Percentiles rank a stretch among this genome's conserved stretches.
These are phyloP conservation scores for Cromileptes altivelis DNA, from an alignment of 2,113 vertebrate genomes.

Conservation along the genomic window DNA sequence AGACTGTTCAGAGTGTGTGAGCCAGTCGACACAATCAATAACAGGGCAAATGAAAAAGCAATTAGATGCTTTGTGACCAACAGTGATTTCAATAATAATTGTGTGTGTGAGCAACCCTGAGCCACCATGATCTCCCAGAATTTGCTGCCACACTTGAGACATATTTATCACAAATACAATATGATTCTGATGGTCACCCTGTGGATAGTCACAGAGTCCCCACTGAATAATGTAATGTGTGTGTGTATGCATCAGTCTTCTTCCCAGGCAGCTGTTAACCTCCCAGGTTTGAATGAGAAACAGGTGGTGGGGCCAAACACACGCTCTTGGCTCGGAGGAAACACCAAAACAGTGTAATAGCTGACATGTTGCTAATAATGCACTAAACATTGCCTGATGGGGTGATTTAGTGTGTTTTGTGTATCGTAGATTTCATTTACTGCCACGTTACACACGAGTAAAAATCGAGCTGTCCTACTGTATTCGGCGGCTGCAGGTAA, in stretches of 20 bases:
- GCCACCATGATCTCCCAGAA: not conserved
- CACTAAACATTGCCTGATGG: constrained; percentile 39
- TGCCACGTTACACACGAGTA: constrained; percentile 18
- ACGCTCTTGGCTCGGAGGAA: constrained; percentile 38
- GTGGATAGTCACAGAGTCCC: constrained; percentile 27
- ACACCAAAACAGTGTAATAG: constrained; percentile 49
- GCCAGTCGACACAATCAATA: constrained; percentile 49
- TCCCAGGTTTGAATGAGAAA: constrained; percentile 76
- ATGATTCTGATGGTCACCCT: constrained; percentile 19
- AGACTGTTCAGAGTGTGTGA: not conserved
- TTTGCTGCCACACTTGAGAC: constrained; percentile 46
- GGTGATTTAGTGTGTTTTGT: constrained; percentile 28
- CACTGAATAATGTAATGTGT: constrained; percentile 30
- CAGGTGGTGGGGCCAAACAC: constrained; percentile 63
- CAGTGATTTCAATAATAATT: constrained; percentile 38
- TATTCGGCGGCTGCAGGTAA: not conserved
- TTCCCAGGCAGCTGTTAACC: constrained; percentile 67
- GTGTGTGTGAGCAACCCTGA: not conserved
- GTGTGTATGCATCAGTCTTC: constrained; percentile 43
- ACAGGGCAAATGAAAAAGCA: constrained; percentile 46
- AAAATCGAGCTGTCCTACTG: not conserved
- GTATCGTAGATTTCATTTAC: constrained; percentile 28
- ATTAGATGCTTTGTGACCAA: constrained; percentile 42
- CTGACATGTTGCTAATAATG: constrained; percentile 62
- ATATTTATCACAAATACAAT: constrained; percentile 36